Evolutionary conservation across 2,888 invertebrate genomes (phyloP).

Genomic region (Cerceris ruficornis): DNA sequence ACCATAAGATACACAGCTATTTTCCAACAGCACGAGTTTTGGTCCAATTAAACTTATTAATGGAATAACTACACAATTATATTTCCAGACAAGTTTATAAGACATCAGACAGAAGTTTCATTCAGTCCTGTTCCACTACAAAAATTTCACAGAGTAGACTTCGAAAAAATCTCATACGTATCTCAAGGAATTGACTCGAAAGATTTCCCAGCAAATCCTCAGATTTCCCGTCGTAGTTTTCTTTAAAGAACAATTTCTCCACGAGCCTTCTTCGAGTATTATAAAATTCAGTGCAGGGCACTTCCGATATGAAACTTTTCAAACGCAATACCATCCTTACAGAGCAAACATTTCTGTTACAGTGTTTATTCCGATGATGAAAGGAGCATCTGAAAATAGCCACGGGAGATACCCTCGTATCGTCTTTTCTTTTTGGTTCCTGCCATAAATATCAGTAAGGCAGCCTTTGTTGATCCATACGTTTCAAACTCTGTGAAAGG

Average conservation of each 20-base stretch:
- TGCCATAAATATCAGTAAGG: slow-evolving; percentile 28
- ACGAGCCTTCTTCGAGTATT: neutral
- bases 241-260: neutral
- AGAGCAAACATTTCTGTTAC: slow-evolving; percentile 10
- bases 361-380: slow-evolving; percentile 29
- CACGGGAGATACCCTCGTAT: slow-evolving; percentile 23
- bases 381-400: slow-evolving; percentile 41
- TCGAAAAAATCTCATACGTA: too few species aligned
- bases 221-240: neutral
- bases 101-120: too few species aligned
- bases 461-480: slow-evolving; percentile 49
- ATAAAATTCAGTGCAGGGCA: neutral
- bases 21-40: too few species aligned
- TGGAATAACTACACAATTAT: too few species aligned
- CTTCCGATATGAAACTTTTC: slow-evolving; percentile 1
- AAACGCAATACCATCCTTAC: neutral
- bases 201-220: neutral
- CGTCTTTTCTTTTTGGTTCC: slow-evolving; percentile 23
- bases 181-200: neutral
- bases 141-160: too few species aligned
- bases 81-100: too few species aligned
- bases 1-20: too few species aligned
- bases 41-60: too few species aligned
- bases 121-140: too few species aligned
- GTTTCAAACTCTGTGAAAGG: slow-evolving; percentile 25